phyloP scores from a whole-genome alignment of 2,797 vertebrate genomes.

The Clarias laeviceps region DNA sequence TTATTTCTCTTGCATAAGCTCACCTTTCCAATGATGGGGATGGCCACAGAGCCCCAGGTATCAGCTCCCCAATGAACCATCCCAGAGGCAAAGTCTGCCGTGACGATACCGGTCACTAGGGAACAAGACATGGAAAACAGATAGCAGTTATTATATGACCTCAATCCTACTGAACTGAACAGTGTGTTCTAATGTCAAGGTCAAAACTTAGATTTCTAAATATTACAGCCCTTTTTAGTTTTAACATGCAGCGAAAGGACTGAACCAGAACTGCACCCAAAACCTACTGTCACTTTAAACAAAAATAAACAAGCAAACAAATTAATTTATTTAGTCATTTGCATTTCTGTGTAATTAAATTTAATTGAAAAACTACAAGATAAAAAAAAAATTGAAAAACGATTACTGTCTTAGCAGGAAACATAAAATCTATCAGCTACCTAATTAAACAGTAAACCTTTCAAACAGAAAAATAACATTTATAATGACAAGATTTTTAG shows the following conservation, averaged over 20 bases:
- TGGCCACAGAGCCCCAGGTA: constrained; percentile 86
- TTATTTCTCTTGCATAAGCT: constrained; percentile 46
- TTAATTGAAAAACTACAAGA: neutral
- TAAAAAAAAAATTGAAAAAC: neutral
- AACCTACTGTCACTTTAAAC: neutral
- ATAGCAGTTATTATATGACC: neutral
- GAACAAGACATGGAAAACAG: neutral
- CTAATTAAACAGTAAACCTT: neutral
- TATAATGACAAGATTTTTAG: neutral
- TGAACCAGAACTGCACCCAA: neutral
- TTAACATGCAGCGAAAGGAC: neutral
- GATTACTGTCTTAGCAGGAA: constrained; percentile 1
- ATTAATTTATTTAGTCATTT: neutral
- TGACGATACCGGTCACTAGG: constrained; percentile 81
- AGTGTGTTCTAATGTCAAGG: neutral
- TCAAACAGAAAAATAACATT: neutral
- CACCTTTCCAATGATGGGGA: constrained; percentile 83
- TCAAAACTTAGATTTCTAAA: neutral
- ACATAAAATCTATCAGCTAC: neutral
- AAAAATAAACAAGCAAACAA: neutral
- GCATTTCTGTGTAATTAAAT: neutral
- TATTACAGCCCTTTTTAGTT: too few relatives aligned
- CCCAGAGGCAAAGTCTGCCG: constrained; percentile 83
- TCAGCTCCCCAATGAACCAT: constrained; percentile 80
- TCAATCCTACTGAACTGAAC: neutral